Base-by-base conservation (phyloP, 2,888 invertebrate species). In the Chrysotoxum bicinctum region DNA sequence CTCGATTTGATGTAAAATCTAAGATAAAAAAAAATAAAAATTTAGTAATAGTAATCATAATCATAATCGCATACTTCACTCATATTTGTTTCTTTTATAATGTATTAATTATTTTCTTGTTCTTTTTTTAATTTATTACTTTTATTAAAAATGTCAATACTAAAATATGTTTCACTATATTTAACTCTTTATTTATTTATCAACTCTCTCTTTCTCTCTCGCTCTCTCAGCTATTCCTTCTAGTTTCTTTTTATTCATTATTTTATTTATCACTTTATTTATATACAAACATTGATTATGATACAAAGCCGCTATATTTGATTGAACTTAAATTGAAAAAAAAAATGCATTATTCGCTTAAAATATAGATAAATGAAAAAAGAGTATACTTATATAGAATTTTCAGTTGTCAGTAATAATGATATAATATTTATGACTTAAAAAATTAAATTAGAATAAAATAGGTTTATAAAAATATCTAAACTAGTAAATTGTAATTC, bases 251-350 rank as follows among this genome's bases (percentile, higher is more conserved):
- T 52, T 54, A 23, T 72, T 48, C 14, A 19, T 43, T 64, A 32
- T 69, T 26, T 80, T 68, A 40, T 78, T 35, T 78, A 76, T 80
- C 72, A 77, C 76, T 81, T 77, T 73, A 77, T 52, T 30, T 85
- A 81, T 85, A 64, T 85, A 85, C 85, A 85, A 85, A 81, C 85
- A 77, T 74, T 73, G 85, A 81, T 62, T 77, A 85, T 73, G 60
- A 69, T 81, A 85, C 81, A 85, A 85, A 85, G 85, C 81, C 81
- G 76, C 76, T 76, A 58, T 66, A 69, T 64, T 37, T 64, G 43
- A 23, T 50, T 56, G 19, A 40, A 40, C 21, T 50, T 52, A 40
- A 78, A 37, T 35, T 54, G 37, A 3, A 50, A 64, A 68, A 26
- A 9, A 84, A 84, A 84, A 74, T 75, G 66, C 69, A 72, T 70